Percentiles rank a stretch among this genome's conserved stretches.
Evolutionary conservation across 2,888 invertebrate species (phyloP).

Genomic region (Plagodis pulveraria): DNA sequence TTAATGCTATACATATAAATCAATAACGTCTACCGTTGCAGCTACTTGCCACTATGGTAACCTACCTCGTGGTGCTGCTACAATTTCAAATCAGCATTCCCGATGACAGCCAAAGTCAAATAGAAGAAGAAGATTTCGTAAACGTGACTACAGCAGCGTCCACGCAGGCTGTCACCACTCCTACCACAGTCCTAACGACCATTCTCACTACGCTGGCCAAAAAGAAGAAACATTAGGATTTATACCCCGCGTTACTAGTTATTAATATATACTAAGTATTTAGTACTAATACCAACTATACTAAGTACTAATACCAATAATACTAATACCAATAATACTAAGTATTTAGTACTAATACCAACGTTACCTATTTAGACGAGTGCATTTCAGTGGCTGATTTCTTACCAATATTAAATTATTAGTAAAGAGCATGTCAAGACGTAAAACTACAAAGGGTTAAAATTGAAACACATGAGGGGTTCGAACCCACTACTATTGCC

Average conservation of each 20-base stretch:
- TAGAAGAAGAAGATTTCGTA: slow-evolving; percentile 37
- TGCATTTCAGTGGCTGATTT: too few species aligned
- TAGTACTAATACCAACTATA: too few species aligned
- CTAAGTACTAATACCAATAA: too few species aligned
- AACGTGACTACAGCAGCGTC: slow-evolving; percentile 42
- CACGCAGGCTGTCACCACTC: slow-evolving; percentile 51
- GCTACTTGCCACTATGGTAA: slow-evolving; percentile 91
- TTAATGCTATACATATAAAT: neutral
- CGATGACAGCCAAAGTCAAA: slow-evolving; percentile 68
- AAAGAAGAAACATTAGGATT: slow-evolving; percentile 58
- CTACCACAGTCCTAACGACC: slow-evolving; percentile 61
- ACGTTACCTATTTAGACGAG: too few species aligned
- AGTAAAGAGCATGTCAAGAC: too few species aligned
- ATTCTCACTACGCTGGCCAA: slow-evolving; percentile 68
- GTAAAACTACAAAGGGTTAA: too few species aligned
- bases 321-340: too few species aligned
- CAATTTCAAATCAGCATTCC: slow-evolving; percentile 92
- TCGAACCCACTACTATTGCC: too few species aligned
- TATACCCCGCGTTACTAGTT: neutral
- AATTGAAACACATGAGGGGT: too few species aligned
- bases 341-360: too few species aligned
- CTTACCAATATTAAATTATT: too few species aligned
- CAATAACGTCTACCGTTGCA: slow-evolving; percentile 53
- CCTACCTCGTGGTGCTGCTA: slow-evolving; percentile 89
- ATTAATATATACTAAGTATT: too few species aligned